A percentile compares a stretch with the other conserved stretches of the same genome.
Evolutionary conservation across 2,888 invertebrate genomes (phyloP).

Genomic region (Rhogogaster chlorosoma): DNA sequence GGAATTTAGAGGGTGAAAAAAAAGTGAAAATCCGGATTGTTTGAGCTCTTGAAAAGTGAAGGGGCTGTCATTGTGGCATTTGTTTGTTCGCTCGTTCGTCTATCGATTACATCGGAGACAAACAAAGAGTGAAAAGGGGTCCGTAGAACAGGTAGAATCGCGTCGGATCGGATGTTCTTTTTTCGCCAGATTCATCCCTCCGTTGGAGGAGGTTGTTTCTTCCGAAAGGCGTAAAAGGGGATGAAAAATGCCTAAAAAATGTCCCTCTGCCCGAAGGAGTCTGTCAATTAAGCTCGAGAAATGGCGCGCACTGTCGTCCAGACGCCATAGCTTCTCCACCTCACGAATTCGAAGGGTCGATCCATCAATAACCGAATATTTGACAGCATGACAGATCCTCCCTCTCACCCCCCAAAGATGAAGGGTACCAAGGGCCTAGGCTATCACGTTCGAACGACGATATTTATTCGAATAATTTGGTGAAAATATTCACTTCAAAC

Average conservation of each 20-base stretch:
- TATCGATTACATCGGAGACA: constrained; percentile 11
- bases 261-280: constrained; percentile 16
- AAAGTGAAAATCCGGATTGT: not conserved
- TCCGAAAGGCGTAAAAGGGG: not conserved
- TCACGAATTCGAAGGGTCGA: not conserved
- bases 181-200: not conserved
- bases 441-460: not conserved
- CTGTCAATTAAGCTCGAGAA: constrained; percentile 49
- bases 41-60: constrained; percentile 1
- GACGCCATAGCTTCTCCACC: not conserved
- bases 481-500: constrained; percentile 20
- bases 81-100: constrained; percentile 22
- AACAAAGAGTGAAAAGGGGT: constrained; percentile 23
- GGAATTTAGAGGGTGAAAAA: not conserved
- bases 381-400: constrained; percentile 47
- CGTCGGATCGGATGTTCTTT: constrained; percentile 15
- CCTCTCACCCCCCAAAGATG: not conserved
- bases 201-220: not conserved
- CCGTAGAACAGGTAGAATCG: not conserved
- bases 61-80: constrained; percentile 10
- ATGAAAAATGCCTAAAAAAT: constrained; percentile 45
- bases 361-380: constrained; percentile 51
- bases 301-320: constrained; percentile 18
- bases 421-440: constrained; percentile 1
- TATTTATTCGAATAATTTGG: constrained; percentile 8